phyloP scores from a whole-genome alignment of 2,888 invertebrate genomes.

The Lasioglossum zephyrum region DNA sequence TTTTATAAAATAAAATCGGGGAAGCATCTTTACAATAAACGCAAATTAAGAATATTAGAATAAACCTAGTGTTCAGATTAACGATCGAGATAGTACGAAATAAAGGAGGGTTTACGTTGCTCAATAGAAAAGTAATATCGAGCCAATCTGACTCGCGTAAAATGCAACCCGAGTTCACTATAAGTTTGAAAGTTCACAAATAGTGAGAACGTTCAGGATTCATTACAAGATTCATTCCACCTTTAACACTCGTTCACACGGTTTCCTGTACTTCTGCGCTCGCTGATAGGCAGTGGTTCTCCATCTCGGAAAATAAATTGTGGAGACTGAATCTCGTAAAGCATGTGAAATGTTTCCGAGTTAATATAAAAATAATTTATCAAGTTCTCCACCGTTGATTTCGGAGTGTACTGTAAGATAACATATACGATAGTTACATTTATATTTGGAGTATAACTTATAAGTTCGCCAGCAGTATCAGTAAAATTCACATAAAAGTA shows the following conservation, averaged over 20 bases:
- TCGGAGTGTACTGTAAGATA: not conserved
- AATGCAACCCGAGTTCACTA: not conserved
- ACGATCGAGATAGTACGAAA: too few relatives aligned
- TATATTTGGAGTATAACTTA: not conserved
- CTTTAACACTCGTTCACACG: not conserved
- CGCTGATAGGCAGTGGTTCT: not conserved
- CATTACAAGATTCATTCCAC: not conserved
- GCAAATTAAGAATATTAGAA: too few relatives aligned
- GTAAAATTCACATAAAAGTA: not conserved
- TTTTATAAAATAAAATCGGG: too few relatives aligned
- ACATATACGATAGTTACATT: not conserved
- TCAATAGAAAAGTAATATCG: not conserved
- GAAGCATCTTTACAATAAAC: too few relatives aligned
- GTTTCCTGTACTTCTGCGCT: not conserved
- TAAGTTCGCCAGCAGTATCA: too few relatives aligned
- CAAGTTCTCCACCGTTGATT: not conserved
- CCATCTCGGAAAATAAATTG: not conserved
- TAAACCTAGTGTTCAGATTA: too few relatives aligned
- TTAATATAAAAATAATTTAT: not conserved
- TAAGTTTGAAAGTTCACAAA: not conserved
- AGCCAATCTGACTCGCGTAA: not conserved
- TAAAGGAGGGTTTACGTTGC: too few relatives aligned
- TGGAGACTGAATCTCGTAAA: not conserved
- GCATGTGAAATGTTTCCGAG: not conserved
- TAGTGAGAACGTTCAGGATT: not conserved